These are phyloP conservation scores for Dendrolimus houi DNA, from an alignment of 2,888 invertebrate genomes.

Conservation along the genomic window DNA sequence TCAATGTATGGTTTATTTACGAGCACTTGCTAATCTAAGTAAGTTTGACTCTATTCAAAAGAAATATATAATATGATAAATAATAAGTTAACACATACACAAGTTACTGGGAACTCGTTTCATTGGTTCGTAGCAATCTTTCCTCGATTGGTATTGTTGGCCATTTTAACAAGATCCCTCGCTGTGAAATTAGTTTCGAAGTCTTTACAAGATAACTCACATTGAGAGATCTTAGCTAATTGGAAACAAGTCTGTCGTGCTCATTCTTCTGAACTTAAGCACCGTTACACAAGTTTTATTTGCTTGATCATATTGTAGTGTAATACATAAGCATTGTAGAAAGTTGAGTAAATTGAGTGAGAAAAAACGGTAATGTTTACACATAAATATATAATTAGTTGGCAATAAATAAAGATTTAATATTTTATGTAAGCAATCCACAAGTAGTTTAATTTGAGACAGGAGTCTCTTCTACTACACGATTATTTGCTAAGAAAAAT, in stretches of 20 bases:
- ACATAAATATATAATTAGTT: background rate
- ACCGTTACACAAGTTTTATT: slow-evolving; percentile 17
- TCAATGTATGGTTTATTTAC: no score
- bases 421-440: no score
- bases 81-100: background rate
- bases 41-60: no score
- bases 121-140: slow-evolving; percentile 18
- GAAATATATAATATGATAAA: no score
- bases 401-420: no score
- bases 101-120: slow-evolving; percentile 19
- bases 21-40: no score
- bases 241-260: slow-evolving; percentile 10
- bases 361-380: background rate
- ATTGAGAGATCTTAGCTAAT: slow-evolving; percentile 8
- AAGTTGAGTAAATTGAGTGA: background rate
- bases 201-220: background rate
- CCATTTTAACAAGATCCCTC: slow-evolving; percentile 16
- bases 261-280: slow-evolving; percentile 18
- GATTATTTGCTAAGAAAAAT: no score
- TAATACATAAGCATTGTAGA: no score
- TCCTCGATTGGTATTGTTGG: slow-evolving; percentile 13
- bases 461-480: no score
- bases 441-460: no score
- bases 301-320: slow-evolving; percentile 11
- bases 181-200: background rate